Evolutionary conservation across 1,140 invertebrate genomes (phyloP).

Genomic region (Drosophila pruinosa): DNA sequence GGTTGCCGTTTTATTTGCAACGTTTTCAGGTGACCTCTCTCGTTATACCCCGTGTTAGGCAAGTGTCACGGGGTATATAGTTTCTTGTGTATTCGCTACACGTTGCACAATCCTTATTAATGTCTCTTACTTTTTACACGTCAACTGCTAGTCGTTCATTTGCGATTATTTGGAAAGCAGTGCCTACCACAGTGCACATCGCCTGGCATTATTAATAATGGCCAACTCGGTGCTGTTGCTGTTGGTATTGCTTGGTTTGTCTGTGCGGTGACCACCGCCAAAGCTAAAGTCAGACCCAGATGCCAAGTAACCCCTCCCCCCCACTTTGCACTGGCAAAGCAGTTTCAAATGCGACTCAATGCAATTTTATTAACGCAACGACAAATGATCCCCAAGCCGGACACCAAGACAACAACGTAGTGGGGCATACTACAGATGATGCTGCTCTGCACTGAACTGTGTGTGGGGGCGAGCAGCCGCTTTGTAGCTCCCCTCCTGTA

Average conservation of each 20-base stretch:
- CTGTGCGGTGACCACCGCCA: slow-evolving; percentile 40
- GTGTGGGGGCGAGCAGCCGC: slow-evolving; percentile 14
- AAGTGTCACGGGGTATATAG: neutral
- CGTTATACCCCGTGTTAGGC: neutral
- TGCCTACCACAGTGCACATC: slow-evolving; percentile 38
- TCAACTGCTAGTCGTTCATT: neutral
- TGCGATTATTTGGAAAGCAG: neutral
- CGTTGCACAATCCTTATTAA: neutral
- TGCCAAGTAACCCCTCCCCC: neutral
- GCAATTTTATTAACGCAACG: slow-evolving; percentile 82
- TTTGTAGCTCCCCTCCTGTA: slow-evolving; percentile 5
- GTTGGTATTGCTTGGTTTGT: slow-evolving; percentile 25
- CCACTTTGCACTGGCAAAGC: slow-evolving; percentile 56
- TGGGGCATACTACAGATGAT: slow-evolving; percentile 15
- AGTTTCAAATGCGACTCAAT: slow-evolving; percentile 80
- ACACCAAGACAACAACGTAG: slow-evolving; percentile 7
- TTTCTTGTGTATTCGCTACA: no score
- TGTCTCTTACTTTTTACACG: neutral
- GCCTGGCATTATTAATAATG: slow-evolving; percentile 77
- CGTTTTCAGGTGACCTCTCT: slow-evolving; percentile 73
- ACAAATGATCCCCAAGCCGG: slow-evolving; percentile 70
- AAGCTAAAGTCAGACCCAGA: slow-evolving; percentile 23
- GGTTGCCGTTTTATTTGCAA: slow-evolving; percentile 78
- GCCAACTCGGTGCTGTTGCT: slow-evolving; percentile 27
- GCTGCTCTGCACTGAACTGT: slow-evolving; percentile 28